Percentiles rank a stretch among this genome's conserved stretches.
phyloP scores from a whole-genome alignment of 2,113 vertebrate genomes.

The Lepus europaeus region DNA sequence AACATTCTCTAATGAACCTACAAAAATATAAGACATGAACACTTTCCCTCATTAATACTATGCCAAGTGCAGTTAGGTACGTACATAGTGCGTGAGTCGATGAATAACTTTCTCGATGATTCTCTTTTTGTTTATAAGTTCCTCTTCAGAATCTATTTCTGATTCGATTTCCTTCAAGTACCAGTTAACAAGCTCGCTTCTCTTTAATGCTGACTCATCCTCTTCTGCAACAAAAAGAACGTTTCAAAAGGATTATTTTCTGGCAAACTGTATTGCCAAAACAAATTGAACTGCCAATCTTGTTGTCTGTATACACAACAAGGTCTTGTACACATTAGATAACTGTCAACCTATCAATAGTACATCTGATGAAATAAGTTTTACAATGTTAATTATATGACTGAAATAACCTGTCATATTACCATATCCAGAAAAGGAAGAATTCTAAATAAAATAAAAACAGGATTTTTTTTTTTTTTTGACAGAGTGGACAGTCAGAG shows the following conservation, averaged over 20 bases:
- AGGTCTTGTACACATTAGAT: conserved; percentile 50
- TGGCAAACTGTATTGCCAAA: neutral
- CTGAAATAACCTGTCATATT: conserved; percentile 41
- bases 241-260: conserved; percentile 64
- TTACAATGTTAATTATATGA: conserved; percentile 39
- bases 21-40: neutral
- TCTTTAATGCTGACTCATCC: conserved; percentile 94
- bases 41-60: neutral
- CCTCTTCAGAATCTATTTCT: conserved; percentile 97
- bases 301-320: neutral
- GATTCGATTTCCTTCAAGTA: conserved; percentile 98
- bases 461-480: neutral
- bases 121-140: conserved; percentile 95
- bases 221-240: conserved; percentile 89
- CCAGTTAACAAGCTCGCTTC: conserved; percentile 96
- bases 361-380: conserved; percentile 30
- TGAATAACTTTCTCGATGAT: conserved; percentile 97
- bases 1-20: conserved; percentile 22
- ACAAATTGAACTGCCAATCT: neutral
- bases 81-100: conserved; percentile 95
- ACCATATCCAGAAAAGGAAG: conserved; percentile 10
- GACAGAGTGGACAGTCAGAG: too few relatives aligned
- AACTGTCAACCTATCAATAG: conserved; percentile 35
- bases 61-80: conserved; percentile 80
- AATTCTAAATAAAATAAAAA: conserved; percentile 40